These are phyloP conservation scores for Coptotermes formosanus DNA, from an alignment of 1,140 invertebrate genomes.

Conservation along the genomic window DNA sequence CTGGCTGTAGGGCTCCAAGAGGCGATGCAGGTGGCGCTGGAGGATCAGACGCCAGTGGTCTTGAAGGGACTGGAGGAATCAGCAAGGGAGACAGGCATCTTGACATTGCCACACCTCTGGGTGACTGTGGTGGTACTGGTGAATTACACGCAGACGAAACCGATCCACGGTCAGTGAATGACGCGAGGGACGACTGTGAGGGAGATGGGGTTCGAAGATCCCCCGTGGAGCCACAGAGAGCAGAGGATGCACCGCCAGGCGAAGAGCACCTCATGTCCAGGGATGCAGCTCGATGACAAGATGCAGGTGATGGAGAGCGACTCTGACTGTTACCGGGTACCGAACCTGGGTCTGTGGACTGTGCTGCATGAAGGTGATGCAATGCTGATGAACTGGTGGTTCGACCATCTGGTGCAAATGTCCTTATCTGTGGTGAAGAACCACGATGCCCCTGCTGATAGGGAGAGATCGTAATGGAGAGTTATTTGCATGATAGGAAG, in stretches of 20 bases:
- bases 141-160: slow-evolving; percentile 1
- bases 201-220: slow-evolving; percentile 50
- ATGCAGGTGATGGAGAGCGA: slow-evolving; percentile 69
- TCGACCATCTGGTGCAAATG: slow-evolving; percentile 69
- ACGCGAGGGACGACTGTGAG: slow-evolving; percentile 58
- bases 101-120: neutral
- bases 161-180: slow-evolving; percentile 46
- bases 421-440: slow-evolving; percentile 73
- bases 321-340: neutral
- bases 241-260: slow-evolving; percentile 44
- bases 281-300: slow-evolving; percentile 59
- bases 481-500: neutral
- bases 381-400: neutral
- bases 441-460: slow-evolving; percentile 61
- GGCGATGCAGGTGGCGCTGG: slow-evolving; percentile 63
- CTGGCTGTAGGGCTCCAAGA: slow-evolving; percentile 80
- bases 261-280: slow-evolving; percentile 64
- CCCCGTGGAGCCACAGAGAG: slow-evolving; percentile 32
- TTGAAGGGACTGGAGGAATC: slow-evolving; percentile 37
- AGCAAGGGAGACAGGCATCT: slow-evolving; percentile 40
- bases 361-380: neutral
- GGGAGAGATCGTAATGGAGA: neutral
- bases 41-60: slow-evolving; percentile 23
- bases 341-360: neutral
- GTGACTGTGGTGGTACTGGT: slow-evolving; percentile 42